Conservation (phyloP, 2,113 vertebrate species). For the Heterotilapia buettikoferi region DNA sequence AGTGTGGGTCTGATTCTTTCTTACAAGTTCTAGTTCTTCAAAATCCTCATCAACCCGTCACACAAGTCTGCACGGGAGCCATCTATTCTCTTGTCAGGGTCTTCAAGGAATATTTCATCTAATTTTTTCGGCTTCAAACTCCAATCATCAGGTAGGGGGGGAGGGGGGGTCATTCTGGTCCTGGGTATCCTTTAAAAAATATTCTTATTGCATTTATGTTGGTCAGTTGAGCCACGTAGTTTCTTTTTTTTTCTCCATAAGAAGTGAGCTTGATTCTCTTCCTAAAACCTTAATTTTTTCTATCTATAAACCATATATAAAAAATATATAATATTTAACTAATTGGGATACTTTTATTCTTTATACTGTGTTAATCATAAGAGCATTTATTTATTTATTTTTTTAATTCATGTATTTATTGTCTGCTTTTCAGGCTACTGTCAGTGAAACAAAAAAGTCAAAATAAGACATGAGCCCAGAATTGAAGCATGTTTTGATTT, state of each 20-base stretch:
- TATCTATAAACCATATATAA: not conserved
- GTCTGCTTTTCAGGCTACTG: not conserved
- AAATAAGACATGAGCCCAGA: not conserved
- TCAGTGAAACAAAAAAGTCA: not conserved
- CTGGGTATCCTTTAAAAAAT: not conserved
- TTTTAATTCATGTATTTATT: not conserved
- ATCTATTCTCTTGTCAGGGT: not conserved
- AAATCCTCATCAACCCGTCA: not conserved
- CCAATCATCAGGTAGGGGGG: not conserved
- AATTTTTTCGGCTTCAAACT: not conserved
- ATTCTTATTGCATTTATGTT: not conserved
- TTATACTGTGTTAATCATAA: not conserved
- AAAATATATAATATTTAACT: not conserved
- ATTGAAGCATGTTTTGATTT: not conserved
- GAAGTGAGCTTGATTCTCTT: not conserved
- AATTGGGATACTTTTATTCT: not conserved
- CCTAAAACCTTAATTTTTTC: not conserved
- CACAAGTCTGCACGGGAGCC: not conserved
- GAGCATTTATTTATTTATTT: not conserved
- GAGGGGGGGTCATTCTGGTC: not conserved
- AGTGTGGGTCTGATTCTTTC: not conserved
- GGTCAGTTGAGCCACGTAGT: not conserved
- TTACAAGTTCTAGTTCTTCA: not conserved
- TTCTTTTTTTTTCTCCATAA: not conserved
- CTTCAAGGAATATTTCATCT: not conserved